Evolutionary conservation across 2,888 invertebrate species (phyloP), one percentile per base, ranked within the genome.

Genomic region (Aleiodes alternator): DNA sequence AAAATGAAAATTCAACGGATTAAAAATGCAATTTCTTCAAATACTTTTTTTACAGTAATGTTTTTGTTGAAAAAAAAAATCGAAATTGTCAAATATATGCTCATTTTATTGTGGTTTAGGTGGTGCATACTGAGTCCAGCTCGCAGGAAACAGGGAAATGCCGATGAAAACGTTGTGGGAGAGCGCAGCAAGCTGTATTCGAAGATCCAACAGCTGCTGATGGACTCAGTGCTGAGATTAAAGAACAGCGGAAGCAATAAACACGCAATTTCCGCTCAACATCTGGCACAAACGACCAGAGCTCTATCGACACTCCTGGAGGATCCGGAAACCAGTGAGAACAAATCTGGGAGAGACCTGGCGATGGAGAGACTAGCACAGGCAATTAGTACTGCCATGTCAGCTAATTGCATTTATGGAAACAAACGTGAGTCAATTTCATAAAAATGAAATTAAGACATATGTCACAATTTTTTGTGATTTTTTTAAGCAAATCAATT

Each of bases 361-460:
- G 85, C 88, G 3, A 84, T 97, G 76, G 96, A 97, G 87, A 91
- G 97, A 83, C 92, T 96, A 81, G 95, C 96, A 0, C 97, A 97
- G 87, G 94, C 96, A 0, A 92, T 96, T 0, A 96, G 97, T 88
- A 94, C 97, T 12, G 94, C 95, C 0, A 90, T 96, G 48, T 93
- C 94, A 16, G 94, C 94, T 34, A 94, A 94, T 77, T 95, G 95
- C 87, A 93, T 96, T 59, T 95, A 95, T 86, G 96, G 96, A 31
- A 96, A 95, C 87, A 93, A 94, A 81, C 94, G 94, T 91, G 86
- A n/a, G 85, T 82, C 57, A 34, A 38, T 11, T 14, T 31, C 51
- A 8, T 23, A 23, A 23, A 23, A 23, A 23, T 23, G 23, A 23
- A 23, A 23, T 23, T 23, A 23, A 2, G 1, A 23, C 23, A 23